Conservation (phyloP, 2,113 vertebrate species). For the Cisticola juncidis region DNA sequence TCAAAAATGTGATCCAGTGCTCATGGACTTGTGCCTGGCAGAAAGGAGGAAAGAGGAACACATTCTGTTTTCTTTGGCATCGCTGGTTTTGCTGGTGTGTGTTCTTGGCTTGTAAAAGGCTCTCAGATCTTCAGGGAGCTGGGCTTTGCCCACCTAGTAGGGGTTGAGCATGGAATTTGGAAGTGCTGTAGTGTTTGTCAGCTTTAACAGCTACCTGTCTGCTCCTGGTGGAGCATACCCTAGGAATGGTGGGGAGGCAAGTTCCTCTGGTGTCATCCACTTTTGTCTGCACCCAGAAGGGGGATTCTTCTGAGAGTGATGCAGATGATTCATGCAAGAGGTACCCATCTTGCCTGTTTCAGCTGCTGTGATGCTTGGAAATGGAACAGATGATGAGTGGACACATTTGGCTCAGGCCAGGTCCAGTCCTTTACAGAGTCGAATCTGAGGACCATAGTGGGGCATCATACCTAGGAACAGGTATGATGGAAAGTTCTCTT, state of each 20-base stretch:
- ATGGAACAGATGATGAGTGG: too few relatives aligned
- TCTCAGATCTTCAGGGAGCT: background rate
- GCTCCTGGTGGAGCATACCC: background rate
- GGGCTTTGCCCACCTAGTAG: background rate
- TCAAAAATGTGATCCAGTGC: background rate
- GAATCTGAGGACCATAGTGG: rapidly evolving
- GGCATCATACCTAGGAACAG: background rate
- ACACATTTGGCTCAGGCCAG: too few relatives aligned
- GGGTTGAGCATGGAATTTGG: background rate
- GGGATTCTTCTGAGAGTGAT: background rate
- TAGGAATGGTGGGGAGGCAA: background rate
- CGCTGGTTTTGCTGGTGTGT: rapidly evolving
- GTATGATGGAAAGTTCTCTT: background rate
- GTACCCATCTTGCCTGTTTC: background rate
- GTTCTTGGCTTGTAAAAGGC: background rate
- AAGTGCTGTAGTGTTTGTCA: background rate
- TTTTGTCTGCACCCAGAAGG: background rate
- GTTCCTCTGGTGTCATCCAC: background rate
- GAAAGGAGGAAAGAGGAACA: background rate
- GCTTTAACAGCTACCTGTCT: background rate
- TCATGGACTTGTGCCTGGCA: background rate
- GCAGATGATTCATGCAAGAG: background rate
- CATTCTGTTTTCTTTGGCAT: background rate
- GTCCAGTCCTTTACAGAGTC: background rate
- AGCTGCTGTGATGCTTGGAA: background rate